phyloP scores from a whole-genome alignment of 2,888 invertebrate genomes.

The Caenorhabditis sp. region DNA sequence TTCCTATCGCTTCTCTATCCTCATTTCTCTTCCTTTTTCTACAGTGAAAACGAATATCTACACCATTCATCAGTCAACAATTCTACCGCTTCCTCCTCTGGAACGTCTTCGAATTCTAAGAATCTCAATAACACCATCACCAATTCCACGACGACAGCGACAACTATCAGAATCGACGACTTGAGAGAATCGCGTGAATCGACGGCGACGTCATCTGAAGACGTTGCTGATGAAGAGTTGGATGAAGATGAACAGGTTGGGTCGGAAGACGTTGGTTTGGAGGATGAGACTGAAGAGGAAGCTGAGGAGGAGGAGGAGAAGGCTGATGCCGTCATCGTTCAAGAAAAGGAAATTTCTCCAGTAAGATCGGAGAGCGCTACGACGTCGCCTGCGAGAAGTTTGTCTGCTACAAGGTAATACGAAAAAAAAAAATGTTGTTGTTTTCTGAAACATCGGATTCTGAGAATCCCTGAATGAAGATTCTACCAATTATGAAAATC shows the following conservation, averaged over 20 bases:
- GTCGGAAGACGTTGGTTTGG: too few relatives aligned
- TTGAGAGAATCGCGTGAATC: constrained; percentile 4
- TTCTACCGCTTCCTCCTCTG: background rate
- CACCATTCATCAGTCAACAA: constrained; percentile 31
- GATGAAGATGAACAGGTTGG: constrained; percentile 34
- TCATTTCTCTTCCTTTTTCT: background rate
- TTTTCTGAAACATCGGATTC: too few relatives aligned
- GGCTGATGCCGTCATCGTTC: constrained; percentile 1
- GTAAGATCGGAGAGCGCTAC: constrained; percentile 11
- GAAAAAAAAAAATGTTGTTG: background rate
- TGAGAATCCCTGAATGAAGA: background rate
- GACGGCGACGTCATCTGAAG: constrained; percentile 30
- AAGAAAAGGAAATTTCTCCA: constrained; percentile 24
- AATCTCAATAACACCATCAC: background rate
- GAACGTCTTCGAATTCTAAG: background rate
- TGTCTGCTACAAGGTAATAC: constrained; percentile 40
- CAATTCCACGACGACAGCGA: constrained; percentile 36
- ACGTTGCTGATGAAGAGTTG: constrained; percentile 28
- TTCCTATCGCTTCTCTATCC: constrained; percentile 40
- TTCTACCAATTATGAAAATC: background rate
- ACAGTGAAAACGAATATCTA: constrained; percentile 71
- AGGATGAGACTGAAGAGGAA: constrained; percentile 43
- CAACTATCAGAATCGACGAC: constrained; percentile 31
- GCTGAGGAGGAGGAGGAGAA: constrained; percentile 40
- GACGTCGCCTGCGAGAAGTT: constrained; percentile 23